Base-by-base conservation (phyloP, 2,888 invertebrate species). In the Dastarcus helophoroides region DNA sequence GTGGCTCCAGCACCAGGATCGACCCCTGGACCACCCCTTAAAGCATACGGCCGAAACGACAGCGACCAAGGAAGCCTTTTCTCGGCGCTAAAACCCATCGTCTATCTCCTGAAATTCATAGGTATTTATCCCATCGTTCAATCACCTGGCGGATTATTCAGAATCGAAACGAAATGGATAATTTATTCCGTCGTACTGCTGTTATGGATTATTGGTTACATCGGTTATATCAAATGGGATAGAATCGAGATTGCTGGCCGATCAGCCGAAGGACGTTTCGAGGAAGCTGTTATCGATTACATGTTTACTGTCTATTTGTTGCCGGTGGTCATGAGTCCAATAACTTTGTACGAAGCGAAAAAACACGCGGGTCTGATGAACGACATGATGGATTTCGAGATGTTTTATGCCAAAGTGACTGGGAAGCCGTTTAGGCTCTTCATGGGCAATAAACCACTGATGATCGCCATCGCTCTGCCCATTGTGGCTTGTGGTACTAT, bases 251-350 rank as follows among this genome's bases (percentile, higher is more conserved):
- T 76, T 36, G 60, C 75, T 10, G 61, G 66, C 25, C 68, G 72
- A 1, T 24, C 16, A 13, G 60, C 73, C 2, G 76, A 75, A 49
- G 77, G 76, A 0, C 71, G 76, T 40, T 80, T 80, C 38, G 80
- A 79, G 44, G 79, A 80, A 54, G 77, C 78, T 1, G 80, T 79
- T 0, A 79, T 80, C 44, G 79, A 78, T 34, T 80, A 80, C 48
- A 60, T 80, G 1, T 80, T 80, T 44, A 68, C 77, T n/a, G 75
- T 79, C 1, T 79, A 79, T 50, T 62, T 80, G 36, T 63, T 79
- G 35, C 79, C 79, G 1, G 65, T 79, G 46, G 56, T 73, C 8
- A 57, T 67, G 0, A 67, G 76, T 23, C 78, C 78, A 0, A 65
- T 79, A 25, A 55, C 76, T 32, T 78, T 79, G 73, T 71, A 72